A percentile compares a stretch with the other conserved stretches of the same genome.
Conservation (phyloP, 37 sponge, comb jelly and placozoan genomes). For the Amphimedon queenslandica region DNA sequence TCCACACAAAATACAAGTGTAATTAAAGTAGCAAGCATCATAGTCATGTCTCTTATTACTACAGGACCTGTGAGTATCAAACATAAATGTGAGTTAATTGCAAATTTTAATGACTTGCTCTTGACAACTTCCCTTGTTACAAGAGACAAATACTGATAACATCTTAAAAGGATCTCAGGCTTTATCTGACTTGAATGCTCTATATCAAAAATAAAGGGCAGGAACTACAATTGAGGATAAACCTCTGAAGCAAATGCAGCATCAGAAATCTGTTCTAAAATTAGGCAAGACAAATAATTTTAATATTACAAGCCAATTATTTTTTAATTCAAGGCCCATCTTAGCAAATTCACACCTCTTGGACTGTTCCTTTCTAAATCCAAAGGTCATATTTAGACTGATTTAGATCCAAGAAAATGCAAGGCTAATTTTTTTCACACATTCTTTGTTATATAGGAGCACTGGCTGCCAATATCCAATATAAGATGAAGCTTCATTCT, state of each 20-base stretch:
- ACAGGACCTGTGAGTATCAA: constrained; percentile 22
- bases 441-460: constrained; percentile 14
- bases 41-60: not conserved
- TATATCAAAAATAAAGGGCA: constrained; percentile 13
- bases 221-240: constrained; percentile 12
- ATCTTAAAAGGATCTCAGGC: constrained; percentile 23
- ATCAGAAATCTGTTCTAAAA: constrained; percentile 17
- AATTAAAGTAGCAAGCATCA: no score
- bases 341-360: no score
- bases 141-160: constrained; percentile 29
- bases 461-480: constrained; percentile 32
- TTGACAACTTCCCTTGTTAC: no score
- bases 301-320: no score
- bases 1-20: no score
- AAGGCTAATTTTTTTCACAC: constrained; percentile 5
- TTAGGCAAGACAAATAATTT: constrained; percentile 21
- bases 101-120: no score
- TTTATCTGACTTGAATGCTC: not conserved
- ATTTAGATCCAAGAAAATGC: not conserved
- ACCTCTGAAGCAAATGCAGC: constrained; percentile 6
- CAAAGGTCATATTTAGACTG: constrained; percentile 25
- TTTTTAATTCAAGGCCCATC: no score
- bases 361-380: constrained; percentile 19
- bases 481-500: not conserved
- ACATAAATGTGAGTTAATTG: constrained; percentile 16